Conservation (phyloP, 2,797 vertebrate genomes). For the Pipistrellus nathusii region DNA sequence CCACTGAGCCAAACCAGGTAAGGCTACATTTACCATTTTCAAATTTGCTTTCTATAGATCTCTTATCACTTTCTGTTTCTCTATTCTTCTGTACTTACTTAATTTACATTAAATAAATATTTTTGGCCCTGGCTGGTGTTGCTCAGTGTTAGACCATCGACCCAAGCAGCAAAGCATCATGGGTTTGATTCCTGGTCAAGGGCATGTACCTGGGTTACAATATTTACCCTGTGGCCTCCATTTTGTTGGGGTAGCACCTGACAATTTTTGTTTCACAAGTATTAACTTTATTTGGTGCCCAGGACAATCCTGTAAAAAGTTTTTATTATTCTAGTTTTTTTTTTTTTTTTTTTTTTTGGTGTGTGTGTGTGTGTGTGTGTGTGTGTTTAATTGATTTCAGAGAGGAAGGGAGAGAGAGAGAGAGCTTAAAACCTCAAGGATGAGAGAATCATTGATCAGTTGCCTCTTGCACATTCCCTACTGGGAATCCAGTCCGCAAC, state of each 20-base stretch:
- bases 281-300: neutral
- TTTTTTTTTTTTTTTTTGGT: neutral
- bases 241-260: neutral
- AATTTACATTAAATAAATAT: slow-evolving; percentile 50
- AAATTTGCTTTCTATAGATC: neutral
- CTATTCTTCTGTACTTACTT: neutral
- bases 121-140: neutral
- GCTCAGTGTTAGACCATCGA: too few relatives aligned
- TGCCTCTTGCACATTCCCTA: too few relatives aligned
- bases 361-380: neutral
- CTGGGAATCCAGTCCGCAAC: too few relatives aligned
- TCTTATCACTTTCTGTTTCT: neutral
- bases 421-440: too few relatives aligned
- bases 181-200: too few relatives aligned
- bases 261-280: neutral
- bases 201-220: too few relatives aligned
- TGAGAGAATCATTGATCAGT: too few relatives aligned
- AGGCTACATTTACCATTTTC: neutral
- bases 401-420: too few relatives aligned
- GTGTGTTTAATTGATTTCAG: too few relatives aligned
- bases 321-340: neutral
- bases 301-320: neutral
- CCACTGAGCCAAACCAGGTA: too few relatives aligned
- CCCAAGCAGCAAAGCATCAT: too few relatives aligned
- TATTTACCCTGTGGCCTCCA: neutral